These are phyloP conservation scores for Zalophus californianus DNA, from an alignment of 2,797 vertebrate genomes.

Conservation along the genomic window DNA sequence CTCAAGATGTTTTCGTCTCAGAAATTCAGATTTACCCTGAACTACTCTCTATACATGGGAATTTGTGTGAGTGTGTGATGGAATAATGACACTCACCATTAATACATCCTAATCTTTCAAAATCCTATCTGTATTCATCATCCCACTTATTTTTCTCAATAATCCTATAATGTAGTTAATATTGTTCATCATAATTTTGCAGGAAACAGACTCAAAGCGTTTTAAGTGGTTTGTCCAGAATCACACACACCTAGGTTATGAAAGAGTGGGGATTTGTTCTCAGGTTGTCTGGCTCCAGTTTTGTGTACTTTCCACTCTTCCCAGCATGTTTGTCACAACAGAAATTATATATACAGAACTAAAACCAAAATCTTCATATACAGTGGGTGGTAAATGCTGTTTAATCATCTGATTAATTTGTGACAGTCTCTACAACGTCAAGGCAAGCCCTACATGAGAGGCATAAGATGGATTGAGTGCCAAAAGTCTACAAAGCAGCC, in stretches of 20 bases:
- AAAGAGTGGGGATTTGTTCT: not conserved
- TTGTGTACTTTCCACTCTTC: not conserved
- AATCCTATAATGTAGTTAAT: not conserved
- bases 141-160: not conserved
- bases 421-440: not conserved
- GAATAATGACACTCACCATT: not conserved
- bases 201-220: not conserved
- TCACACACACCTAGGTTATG: too few species aligned
- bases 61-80: not conserved
- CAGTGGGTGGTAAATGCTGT: not conserved
- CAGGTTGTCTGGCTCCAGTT: not conserved
- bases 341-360: not conserved
- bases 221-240: not conserved
- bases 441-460: not conserved
- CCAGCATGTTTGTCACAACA: not conserved
- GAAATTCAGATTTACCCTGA: slow-evolving; percentile 7
- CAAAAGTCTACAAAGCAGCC: not conserved
- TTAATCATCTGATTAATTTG: not conserved
- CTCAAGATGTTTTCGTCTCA: not conserved
- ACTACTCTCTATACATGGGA: not conserved
- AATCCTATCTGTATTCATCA: not conserved
- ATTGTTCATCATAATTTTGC: not conserved
- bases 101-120: not conserved
- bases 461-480: not conserved
- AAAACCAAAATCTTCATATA: not conserved